Conservation (phyloP, 2,888 invertebrate species). For the Pristionchus mayeri region DNA sequence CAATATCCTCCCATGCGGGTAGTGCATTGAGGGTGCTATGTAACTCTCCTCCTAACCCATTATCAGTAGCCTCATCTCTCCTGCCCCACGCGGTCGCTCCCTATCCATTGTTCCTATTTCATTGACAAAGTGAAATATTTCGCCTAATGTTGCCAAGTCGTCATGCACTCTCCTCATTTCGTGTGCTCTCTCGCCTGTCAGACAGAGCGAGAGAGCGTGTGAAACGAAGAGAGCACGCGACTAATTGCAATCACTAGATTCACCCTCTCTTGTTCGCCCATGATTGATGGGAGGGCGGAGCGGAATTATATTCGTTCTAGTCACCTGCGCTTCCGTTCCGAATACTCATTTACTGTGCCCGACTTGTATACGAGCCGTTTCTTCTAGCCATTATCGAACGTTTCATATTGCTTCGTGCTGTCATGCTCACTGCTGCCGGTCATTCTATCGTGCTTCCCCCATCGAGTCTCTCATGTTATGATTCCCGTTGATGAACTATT, state of each 20-base stretch:
- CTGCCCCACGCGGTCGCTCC: not conserved
- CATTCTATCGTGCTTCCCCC: not conserved
- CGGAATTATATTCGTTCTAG: too few relatives aligned
- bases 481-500: constrained; percentile 26
- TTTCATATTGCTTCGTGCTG: not conserved
- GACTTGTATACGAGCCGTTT: too few relatives aligned
- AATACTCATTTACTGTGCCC: not conserved
- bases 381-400: not conserved
- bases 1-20: not conserved
- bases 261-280: too few relatives aligned
- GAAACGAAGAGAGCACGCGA: too few relatives aligned
- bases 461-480: not conserved
- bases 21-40: not conserved
- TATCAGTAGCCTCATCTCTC: constrained; percentile 9
- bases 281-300: too few relatives aligned
- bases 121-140: constrained; percentile 24
- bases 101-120: constrained; percentile 10
- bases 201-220: too few relatives aligned
- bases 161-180: too few relatives aligned
- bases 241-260: too few relatives aligned
- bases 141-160: too few relatives aligned
- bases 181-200: too few relatives aligned
- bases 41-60: too few relatives aligned
- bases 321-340: not conserved
- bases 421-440: not conserved